Percentiles rank a stretch among this genome's conserved stretches.
Evolutionary conservation across 1,140 invertebrate species (phyloP).

Genomic region (Spodoptera frugiperda): DNA sequence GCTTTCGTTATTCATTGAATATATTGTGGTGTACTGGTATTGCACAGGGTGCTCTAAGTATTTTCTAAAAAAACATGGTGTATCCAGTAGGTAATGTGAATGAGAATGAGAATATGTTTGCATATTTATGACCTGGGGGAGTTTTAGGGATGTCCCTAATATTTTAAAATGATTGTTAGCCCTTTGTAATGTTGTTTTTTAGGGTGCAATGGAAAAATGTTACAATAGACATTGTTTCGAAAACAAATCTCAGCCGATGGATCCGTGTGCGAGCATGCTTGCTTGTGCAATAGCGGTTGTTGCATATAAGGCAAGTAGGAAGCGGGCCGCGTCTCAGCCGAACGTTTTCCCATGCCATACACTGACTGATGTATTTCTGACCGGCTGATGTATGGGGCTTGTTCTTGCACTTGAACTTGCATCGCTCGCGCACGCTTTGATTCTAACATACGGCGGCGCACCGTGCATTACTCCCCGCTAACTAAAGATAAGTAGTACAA

Average conservation of each 20-base stretch:
- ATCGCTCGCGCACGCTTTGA: conserved; percentile 48
- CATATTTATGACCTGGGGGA: conserved; percentile 23
- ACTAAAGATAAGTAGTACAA: conserved; percentile 44
- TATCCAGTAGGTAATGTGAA: background rate
- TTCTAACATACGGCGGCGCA: conserved; percentile 46
- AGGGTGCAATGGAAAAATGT: conserved; percentile 10
- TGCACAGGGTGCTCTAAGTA: background rate
- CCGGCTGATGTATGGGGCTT: conserved; percentile 62
- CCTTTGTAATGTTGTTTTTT: conserved; percentile 14
- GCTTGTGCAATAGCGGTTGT: conserved; percentile 55
- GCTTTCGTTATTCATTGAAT: background rate
- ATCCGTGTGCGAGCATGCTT: conserved; percentile 6
- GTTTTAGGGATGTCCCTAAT: background rate
- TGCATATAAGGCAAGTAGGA: conserved; percentile 78
- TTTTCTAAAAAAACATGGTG: conserved; percentile 12
- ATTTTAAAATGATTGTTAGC: conserved; percentile 9
- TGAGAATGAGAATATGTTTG: conserved; percentile 2
- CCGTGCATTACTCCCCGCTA: conserved; percentile 19
- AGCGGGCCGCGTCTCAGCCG: conserved; percentile 59
- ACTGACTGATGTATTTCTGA: conserved; percentile 71
- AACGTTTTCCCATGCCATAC: conserved; percentile 77
- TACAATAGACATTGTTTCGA: conserved; percentile 30
- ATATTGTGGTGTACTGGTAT: no score
- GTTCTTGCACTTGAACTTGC: conserved; percentile 78
- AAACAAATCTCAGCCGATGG: conserved; percentile 13